Conservation (phyloP, 1,140 invertebrate genomes). For the Eubasilissa regina region DNA sequence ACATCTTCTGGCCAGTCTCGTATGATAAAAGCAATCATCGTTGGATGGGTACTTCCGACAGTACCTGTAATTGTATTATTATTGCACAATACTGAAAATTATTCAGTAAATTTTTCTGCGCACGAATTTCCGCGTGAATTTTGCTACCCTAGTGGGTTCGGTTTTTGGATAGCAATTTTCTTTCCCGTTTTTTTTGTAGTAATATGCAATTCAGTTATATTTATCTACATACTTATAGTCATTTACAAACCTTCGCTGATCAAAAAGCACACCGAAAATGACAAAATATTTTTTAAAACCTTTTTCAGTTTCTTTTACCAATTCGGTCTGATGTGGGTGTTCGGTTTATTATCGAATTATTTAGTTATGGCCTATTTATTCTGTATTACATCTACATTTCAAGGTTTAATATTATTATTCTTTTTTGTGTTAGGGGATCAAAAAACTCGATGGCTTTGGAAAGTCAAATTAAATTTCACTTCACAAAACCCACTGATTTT, state of each 20-base stretch:
- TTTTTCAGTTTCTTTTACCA: conserved; percentile 71
- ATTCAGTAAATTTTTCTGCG: conserved; percentile 64
- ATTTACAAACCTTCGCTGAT: conserved; percentile 68
- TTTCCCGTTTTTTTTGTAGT: conserved; percentile 67
- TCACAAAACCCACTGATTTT: neutral
- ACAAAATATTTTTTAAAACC: conserved; percentile 65
- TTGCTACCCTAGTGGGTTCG: conserved; percentile 68
- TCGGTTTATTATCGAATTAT: conserved; percentile 67
- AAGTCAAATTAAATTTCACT: neutral
- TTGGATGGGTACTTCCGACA: conserved; percentile 68
- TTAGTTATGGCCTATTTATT: conserved; percentile 69
- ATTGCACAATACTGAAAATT: conserved; percentile 64
- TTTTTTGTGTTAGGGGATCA: conserved; percentile 9
- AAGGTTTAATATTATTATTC: neutral
- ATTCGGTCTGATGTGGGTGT: conserved; percentile 71
- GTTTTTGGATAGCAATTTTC: conserved; percentile 68
- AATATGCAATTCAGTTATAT: conserved; percentile 69
- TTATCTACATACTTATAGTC: conserved; percentile 69
- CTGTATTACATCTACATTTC: conserved; percentile 67
- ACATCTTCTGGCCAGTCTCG: conserved; percentile 64
- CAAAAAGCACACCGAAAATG: conserved; percentile 67
- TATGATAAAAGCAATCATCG: conserved; percentile 67
- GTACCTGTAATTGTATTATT: conserved; percentile 67
- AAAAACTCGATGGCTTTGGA: neutral
- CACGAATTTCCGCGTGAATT: conserved; percentile 64